A percentile compares a stretch with the other conserved stretches of the same genome.
Evolutionary conservation across 2,797 vertebrate species (phyloP).

Genomic region (Anguilla pacifica): DNA sequence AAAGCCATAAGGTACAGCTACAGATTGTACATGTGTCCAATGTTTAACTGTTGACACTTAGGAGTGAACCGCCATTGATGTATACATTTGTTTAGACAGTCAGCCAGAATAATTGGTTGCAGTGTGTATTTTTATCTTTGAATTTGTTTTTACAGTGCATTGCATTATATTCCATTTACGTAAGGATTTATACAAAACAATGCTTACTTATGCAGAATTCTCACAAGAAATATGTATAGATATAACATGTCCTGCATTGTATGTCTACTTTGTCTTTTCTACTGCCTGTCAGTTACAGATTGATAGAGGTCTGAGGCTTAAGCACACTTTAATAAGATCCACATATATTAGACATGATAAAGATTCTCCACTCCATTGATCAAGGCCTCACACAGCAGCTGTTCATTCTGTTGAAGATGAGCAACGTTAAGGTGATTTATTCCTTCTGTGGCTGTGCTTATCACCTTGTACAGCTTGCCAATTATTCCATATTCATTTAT

Average conservation of each 20-base stretch:
- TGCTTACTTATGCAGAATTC: background rate
- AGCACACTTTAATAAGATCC: background rate
- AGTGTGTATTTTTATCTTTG: too few relatives aligned
- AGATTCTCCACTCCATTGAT: background rate
- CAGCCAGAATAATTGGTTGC: too few relatives aligned
- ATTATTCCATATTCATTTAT: background rate
- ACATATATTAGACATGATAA: background rate
- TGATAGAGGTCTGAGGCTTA: background rate
- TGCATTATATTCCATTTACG: background rate
- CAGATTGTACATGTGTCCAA: too few relatives aligned
- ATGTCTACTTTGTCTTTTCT: background rate
- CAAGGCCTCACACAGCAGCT: background rate
- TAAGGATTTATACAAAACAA: background rate
- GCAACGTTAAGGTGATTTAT: background rate
- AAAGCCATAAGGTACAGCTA: too few relatives aligned
- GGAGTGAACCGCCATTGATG: too few relatives aligned
- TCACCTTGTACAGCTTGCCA: background rate
- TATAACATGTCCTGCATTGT: background rate
- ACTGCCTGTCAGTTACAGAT: conserved; percentile 21
- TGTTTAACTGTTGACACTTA: too few relatives aligned
- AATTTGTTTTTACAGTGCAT: too few relatives aligned
- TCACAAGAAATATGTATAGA: background rate
- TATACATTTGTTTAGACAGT: too few relatives aligned
- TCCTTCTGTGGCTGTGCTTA: background rate
- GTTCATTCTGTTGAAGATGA: background rate